Evolutionary conservation across 2,113 vertebrate genomes (phyloP).

Genomic region (Catharus bicknelli): DNA sequence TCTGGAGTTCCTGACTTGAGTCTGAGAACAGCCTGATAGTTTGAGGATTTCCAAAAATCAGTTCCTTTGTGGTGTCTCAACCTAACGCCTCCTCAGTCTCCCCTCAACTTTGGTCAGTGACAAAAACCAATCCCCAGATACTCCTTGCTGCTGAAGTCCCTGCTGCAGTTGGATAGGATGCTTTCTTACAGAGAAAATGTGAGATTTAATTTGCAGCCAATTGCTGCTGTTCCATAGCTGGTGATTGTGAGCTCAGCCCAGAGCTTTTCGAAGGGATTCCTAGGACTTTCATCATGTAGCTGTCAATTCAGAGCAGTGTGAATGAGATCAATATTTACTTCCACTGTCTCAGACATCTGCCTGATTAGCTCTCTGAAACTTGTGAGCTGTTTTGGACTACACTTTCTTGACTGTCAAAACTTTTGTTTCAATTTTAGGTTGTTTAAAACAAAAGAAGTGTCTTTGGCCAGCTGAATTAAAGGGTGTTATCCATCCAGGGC

Average conservation of each 20-base stretch:
- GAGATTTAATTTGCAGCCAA: background rate
- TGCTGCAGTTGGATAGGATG: background rate
- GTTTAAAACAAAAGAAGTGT: constrained; percentile 32
- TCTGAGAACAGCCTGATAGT: constrained; percentile 3
- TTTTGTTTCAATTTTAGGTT: background rate
- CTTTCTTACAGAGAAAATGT: background rate
- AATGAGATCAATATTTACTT: background rate
- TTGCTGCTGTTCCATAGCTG: background rate
- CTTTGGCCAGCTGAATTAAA: background rate
- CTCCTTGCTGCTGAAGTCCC: background rate
- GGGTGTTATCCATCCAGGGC: background rate
- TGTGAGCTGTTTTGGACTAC: background rate
- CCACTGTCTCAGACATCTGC: background rate
- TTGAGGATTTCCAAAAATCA: constrained; percentile 50
- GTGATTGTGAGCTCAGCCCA: background rate
- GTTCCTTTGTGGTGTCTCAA: constrained; percentile 27
- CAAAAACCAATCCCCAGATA: background rate
- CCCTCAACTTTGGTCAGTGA: background rate
- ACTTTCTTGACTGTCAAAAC: background rate
- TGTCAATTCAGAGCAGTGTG: background rate
- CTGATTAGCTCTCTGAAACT: background rate
- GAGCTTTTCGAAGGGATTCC: background rate
- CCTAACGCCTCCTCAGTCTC: constrained; percentile 37
- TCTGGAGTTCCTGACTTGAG: background rate
- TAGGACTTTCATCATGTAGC: background rate